Evolutionary conservation across 35 echinoderm and acorn worm genomes (phyloP), one percentile per base, ranked within the genome.

Genomic region (Apostichopus californicus): DNA sequence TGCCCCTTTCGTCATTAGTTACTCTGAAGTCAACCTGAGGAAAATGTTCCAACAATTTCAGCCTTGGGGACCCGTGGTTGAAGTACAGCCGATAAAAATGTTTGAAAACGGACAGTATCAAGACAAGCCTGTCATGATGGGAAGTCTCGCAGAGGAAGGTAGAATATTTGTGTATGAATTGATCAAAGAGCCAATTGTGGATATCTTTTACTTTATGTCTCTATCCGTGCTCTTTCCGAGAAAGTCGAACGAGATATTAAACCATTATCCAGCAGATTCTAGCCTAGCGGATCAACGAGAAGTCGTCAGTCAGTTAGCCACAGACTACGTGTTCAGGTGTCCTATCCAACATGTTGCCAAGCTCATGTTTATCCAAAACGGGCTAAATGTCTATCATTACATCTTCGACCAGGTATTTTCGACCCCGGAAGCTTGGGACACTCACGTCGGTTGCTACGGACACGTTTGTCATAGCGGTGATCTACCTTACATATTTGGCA

Each of bases 341-440:
- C 79, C 93, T 0, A 78, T 20, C 11, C 34, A 72, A 8, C 77
- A 89, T 26, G 79, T 80, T 75, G 64, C 86, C 9, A 89, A 88
- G 17, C 52, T 92, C 8, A 61, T 80, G 18, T 46, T 46, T 46
- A 46, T 46, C 34, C 15, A 77, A 24, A 56, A 77, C 0, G 83
- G 55, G 0, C 15, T 57, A 14, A 15, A 64, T 23, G 73, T 95
- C 52, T 95, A 88, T 56, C 83, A 88, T 87, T 95, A 95, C 77
- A 46, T 95, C 11, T 89, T 93, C 17, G 91, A 95, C n/a, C 94
- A 95, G 17, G 91, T 85, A 5, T 65, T 95, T 28, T 93, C 91
- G 9, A 87, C 64, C 64, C 26, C 56, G 8, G 94, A 90, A 0
- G 82, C 25, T 9, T 92, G 94, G 90, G 90, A 54, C 0, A 52